Conservation (phyloP, 2,888 invertebrate genomes). For the Apamea sordens region DNA sequence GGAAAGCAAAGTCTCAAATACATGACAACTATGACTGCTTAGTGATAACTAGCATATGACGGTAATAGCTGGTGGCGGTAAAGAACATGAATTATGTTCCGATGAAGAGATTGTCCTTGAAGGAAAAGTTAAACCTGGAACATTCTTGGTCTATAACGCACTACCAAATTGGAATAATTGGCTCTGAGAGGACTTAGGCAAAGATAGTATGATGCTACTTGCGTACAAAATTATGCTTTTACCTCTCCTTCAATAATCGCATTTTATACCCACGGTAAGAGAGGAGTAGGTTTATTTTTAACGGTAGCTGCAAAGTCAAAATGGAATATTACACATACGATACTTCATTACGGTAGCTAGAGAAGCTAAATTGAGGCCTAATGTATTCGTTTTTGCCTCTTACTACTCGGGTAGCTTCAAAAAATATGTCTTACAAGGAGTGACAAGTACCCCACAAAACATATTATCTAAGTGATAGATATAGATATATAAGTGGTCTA, state of each 20-base stretch:
- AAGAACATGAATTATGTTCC: neutral
- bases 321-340: neutral
- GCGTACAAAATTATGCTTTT: neutral
- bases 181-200: neutral
- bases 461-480: neutral
- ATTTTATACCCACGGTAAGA: constrained; percentile 15
- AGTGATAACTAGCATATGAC: no score
- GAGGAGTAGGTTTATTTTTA: neutral
- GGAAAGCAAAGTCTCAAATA: neutral
- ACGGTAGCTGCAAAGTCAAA: no score
- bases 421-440: neutral
- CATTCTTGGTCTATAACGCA: neutral
- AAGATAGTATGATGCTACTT: neutral
- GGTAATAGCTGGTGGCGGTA: no score
- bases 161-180: neutral
- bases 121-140: neutral
- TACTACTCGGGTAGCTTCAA: neutral
- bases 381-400: neutral
- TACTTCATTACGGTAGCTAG: neutral
- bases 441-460: neutral
- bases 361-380: neutral
- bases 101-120: no score
- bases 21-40: neutral
- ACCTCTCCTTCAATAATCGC: neutral
- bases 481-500: neutral